Percentiles rank a stretch among this genome's conserved stretches.
phyloP scores from a whole-genome alignment of 2,113 vertebrate genomes.

The Calcarius ornatus region DNA sequence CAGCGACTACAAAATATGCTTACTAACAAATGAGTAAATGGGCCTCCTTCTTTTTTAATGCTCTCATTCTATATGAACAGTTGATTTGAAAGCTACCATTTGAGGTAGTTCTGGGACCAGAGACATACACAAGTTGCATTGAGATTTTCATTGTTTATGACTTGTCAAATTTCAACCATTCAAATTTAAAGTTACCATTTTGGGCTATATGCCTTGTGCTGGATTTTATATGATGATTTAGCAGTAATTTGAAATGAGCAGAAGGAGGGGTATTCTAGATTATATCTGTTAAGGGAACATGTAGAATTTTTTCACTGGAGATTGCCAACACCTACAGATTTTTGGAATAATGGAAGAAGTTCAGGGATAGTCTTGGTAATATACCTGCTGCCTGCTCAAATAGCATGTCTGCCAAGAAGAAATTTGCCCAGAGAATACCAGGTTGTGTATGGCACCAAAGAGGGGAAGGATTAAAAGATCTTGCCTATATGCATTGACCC shows the following conservation, averaged over 20 bases:
- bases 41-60: slow-evolving; percentile 35
- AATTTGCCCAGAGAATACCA: not conserved
- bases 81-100: not conserved
- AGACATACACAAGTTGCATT: not conserved
- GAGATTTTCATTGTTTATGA: not conserved
- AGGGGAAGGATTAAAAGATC: not conserved
- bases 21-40: slow-evolving; percentile 46
- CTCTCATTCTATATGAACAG: not conserved
- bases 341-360: not conserved
- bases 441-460: not conserved
- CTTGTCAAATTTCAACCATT: not conserved
- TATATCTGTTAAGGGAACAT: not conserved
- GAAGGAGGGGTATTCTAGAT: not conserved
- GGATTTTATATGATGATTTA: not conserved
- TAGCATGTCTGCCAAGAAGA: not conserved
- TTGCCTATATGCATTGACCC: not conserved
- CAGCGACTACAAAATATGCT: slow-evolving; percentile 16
- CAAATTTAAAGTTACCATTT: not conserved
- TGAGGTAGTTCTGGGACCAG: not conserved
- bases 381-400: not conserved
- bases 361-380: not conserved
- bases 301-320: not conserved
- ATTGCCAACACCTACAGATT: not conserved
- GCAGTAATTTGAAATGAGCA: not conserved
- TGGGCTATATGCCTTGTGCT: not conserved